These are phyloP conservation scores for Neelides folsomi DNA, from an alignment of 2,888 invertebrate species.

Conservation along the genomic window DNA sequence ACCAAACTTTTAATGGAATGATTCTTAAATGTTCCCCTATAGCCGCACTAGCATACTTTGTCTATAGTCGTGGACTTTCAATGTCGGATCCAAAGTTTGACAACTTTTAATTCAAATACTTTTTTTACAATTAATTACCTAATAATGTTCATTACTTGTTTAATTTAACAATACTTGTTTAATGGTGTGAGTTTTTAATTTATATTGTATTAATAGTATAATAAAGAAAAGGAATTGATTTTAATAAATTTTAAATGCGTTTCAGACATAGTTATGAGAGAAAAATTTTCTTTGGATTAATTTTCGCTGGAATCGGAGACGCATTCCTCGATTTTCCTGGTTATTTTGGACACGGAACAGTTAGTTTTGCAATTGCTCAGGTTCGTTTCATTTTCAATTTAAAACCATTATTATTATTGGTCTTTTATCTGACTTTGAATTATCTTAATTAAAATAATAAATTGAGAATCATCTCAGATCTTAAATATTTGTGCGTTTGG, in stretches of 20 bases:
- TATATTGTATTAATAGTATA: too few relatives aligned
- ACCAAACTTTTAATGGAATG: constrained; percentile 8
- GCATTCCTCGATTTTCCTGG: constrained; percentile 9
- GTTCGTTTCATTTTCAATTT: too few relatives aligned
- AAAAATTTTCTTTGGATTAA: constrained; percentile 5
- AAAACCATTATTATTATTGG: too few relatives aligned
- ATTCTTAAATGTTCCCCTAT: constrained; percentile 7
- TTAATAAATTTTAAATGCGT: not conserved
- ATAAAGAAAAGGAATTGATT: too few relatives aligned
- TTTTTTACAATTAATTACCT: too few relatives aligned
- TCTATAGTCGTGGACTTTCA: not conserved
- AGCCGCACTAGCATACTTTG: constrained; percentile 1
- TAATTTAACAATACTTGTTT: too few relatives aligned
- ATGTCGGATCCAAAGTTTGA: not conserved
- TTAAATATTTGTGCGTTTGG: too few relatives aligned
- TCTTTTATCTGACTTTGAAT: too few relatives aligned
- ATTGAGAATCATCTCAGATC: too few relatives aligned
- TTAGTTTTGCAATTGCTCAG: constrained; percentile 6
- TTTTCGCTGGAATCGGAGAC: constrained; percentile 8
- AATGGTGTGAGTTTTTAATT: too few relatives aligned
- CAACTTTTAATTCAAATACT: not conserved
- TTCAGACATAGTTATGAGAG: constrained; percentile 1
- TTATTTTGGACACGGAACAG: constrained; percentile 9
- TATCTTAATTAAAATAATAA: too few relatives aligned
- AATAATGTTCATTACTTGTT: too few relatives aligned